Evolutionary conservation across 2,888 invertebrate species (phyloP).

Genomic region (Artemia sinica): DNA sequence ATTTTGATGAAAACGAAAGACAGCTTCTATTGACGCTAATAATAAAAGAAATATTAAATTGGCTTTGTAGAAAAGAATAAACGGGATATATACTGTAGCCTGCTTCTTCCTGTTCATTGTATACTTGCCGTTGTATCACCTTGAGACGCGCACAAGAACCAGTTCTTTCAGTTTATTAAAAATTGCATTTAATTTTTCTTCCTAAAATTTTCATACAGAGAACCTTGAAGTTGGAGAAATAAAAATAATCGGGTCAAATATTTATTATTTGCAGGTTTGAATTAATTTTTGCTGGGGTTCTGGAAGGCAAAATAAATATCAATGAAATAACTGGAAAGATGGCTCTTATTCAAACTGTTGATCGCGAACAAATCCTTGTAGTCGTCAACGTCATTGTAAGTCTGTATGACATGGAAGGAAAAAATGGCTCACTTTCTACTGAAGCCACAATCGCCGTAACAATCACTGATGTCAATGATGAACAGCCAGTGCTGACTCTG

Average conservation of each 20-base stretch:
- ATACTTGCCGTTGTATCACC: no score
- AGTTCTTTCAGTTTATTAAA: no score
- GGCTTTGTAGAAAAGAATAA: no score
- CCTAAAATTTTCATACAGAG: no score
- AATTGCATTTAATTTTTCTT: no score
- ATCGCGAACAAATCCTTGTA: background rate
- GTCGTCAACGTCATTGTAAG: background rate
- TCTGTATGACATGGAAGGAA: background rate
- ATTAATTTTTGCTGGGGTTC: background rate
- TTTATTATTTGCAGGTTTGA: background rate
- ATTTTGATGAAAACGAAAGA: no score
- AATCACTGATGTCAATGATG: background rate
- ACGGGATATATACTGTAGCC: no score
- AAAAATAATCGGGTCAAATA: background rate
- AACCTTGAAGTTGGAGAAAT: no score
- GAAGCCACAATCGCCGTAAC: background rate
- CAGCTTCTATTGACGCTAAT: no score
- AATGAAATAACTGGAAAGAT: background rate
- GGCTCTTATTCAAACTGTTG: background rate
- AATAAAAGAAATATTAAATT: no score
- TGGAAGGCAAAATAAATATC: conserved; percentile 13
- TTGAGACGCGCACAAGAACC: no score
- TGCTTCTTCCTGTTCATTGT: no score
- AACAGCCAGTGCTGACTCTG: background rate
- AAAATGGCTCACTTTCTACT: background rate